Evolutionary conservation across 2,797 vertebrate species (phyloP), one percentile per base, ranked within the genome.

Genomic region (Agapornis canus): DNA sequence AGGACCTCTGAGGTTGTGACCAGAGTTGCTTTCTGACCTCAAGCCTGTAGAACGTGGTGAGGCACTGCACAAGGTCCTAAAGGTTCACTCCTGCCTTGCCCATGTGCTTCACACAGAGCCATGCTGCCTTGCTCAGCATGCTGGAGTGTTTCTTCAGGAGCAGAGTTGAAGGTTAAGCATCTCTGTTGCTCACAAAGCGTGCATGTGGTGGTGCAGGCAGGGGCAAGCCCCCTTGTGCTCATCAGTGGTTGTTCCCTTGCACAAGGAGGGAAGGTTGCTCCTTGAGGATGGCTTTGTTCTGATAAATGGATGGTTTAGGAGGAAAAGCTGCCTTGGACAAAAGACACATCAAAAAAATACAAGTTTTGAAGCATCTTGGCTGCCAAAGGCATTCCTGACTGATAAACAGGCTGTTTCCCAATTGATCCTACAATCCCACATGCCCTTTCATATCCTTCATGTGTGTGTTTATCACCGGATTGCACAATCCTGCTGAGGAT

Each of bases 381-480:
- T 86, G 71, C 31, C 86, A 64, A 76, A n/a, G n/a, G 60, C 77
- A 85, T 97, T 97, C 91, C 59, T 91, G 72, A 71, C 48, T 51
- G 76, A 85, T 85, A 92, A 96, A 59, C 90, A 89, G 64, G 37
- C 52, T 43, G 6, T 63, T 84, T 93, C 51, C 86, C 35, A 35
- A 9, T 59, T 86, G 61, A 27, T 94, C 82, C 56, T 48, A 27
- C 59, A 94, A 45, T 82, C 42, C 42, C 43, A 32, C 22, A 15
- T 0, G 7, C 69, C 60, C 37, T 91, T 79, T 80, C 6, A 0
- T 49, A 16, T 60, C 45, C 9, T 91, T 13, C 42, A 10, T 54
- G 3, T 29, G 23, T 22, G 8, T 65, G 66, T 81, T 86, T 71
- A 23, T 60, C 47, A 54, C 8, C 29, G 27, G 57, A 54, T 92